These are phyloP conservation scores for Baronia brevicornis DNA, from an alignment of 2,888 invertebrate species.

Conservation along the genomic window DNA sequence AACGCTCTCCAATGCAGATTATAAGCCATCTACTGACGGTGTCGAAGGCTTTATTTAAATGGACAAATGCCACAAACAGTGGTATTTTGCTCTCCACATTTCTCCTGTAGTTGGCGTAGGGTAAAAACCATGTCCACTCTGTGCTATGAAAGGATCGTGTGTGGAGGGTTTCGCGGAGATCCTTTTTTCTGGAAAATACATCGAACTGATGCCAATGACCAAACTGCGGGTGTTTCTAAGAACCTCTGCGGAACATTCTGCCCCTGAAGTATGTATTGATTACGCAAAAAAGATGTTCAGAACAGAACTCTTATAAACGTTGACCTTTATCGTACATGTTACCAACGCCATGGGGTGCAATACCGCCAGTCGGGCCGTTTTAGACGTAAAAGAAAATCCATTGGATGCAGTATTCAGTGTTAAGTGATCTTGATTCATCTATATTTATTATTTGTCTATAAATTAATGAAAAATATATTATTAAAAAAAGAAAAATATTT, in stretches of 20 bases:
- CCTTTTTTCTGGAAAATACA: conserved; percentile 15
- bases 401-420: no score
- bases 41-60: conserved; percentile 9
- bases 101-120: conserved; percentile 5
- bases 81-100: conserved; percentile 2
- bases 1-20: background rate
- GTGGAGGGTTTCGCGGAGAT: conserved; percentile 13
- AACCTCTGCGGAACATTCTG: conserved; percentile 16
- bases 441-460: no score
- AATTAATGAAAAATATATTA: no score
- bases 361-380: no score
- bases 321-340: no score
- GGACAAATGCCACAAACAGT: conserved; percentile 6
- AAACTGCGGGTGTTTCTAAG: conserved; percentile 19
- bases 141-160: conserved; percentile 15
- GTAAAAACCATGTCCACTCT: conserved; percentile 11
- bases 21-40: background rate
- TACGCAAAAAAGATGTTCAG: conserved; percentile 16
- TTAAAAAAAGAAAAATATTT: no score
- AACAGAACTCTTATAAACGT: conserved; percentile 17
- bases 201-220: conserved; percentile 20
- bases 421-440: no score
- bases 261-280: conserved; percentile 18
- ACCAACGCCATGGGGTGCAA: no score
- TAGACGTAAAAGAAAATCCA: no score